phyloP scores from a whole-genome alignment of 2,888 invertebrate species.

The Dexiosoma caninum region DNA sequence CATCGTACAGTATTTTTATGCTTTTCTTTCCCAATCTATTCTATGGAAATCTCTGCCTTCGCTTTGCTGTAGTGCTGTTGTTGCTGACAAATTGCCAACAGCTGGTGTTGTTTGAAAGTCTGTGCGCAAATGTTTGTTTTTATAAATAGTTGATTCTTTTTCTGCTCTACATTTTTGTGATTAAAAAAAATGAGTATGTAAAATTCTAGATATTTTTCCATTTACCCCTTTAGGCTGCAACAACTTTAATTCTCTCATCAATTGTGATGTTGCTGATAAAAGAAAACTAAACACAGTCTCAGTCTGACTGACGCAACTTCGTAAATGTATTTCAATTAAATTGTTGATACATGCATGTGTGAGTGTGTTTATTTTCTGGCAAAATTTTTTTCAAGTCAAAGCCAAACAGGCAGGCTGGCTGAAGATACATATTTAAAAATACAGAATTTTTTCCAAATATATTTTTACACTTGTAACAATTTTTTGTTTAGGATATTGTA shows the following conservation, averaged over 20 bases:
- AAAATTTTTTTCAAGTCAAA: slow-evolving; percentile 13
- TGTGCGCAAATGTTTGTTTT: background rate
- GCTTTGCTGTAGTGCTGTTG: background rate
- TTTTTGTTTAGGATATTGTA: background rate
- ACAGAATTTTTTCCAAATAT: slow-evolving; percentile 14
- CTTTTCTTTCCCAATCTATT: background rate
- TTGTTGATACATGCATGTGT: background rate
- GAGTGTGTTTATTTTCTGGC: background rate
- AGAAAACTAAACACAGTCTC: background rate
- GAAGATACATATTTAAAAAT: slow-evolving; percentile 38
- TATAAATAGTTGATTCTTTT: background rate
- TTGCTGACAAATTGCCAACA: slow-evolving; percentile 62
- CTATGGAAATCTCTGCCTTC: slow-evolving; percentile 27
- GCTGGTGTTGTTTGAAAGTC: slow-evolving; percentile 35
- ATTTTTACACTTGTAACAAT: slow-evolving; percentile 9
- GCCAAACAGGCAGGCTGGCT: background rate
- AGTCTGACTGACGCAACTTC: background rate
- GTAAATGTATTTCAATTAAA: slow-evolving; percentile 28
- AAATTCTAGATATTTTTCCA: slow-evolving; percentile 18
- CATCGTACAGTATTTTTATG: background rate
- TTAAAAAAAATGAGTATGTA: slow-evolving; percentile 24
- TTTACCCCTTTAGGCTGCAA: slow-evolving; percentile 10
- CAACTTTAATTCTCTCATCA: slow-evolving; percentile 24
- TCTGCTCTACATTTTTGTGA: slow-evolving; percentile 17
- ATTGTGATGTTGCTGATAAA: slow-evolving; percentile 9